Evolutionary conservation across 2,113 vertebrate species (phyloP).

Genomic region (Crotalus viridis): DNA sequence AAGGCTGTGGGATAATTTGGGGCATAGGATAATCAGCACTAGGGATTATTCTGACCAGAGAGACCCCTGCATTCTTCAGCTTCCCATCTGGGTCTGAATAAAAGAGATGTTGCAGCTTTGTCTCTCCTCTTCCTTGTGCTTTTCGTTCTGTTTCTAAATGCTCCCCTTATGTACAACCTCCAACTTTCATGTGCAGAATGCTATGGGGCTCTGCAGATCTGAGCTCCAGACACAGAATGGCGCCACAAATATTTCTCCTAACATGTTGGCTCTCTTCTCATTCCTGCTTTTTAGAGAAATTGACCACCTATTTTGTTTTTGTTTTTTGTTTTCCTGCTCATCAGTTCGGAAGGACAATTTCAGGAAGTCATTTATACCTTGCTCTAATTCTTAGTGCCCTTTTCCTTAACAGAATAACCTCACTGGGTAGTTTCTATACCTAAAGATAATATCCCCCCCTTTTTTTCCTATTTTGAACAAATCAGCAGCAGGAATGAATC

Average conservation of each 20-base stretch:
- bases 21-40: conserved; percentile 39
- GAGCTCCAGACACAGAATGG: conserved; percentile 59
- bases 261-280: neutral
- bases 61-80: neutral
- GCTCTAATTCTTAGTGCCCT: neutral
- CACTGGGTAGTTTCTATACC: neutral
- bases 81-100: neutral
- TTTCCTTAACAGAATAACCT: neutral
- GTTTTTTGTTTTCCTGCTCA: neutral
- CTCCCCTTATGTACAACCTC: conserved; percentile 65
- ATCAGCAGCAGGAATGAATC: neutral
- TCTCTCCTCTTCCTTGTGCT: neutral
- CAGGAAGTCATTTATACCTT: neutral
- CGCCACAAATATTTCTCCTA: neutral
- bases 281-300: neutral
- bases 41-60: neutral
- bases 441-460: neutral
- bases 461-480: neutral
- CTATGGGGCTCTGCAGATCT: conserved; percentile 73
- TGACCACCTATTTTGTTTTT: neutral
- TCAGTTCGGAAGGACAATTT: neutral
- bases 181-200: conserved; percentile 67
- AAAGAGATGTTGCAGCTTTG: neutral
- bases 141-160: neutral
- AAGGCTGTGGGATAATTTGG: conserved; percentile 37